Percentiles rank a stretch among this genome's conserved stretches.
phyloP scores from a whole-genome alignment of 1,140 invertebrate genomes.

The Popillia japonica region DNA sequence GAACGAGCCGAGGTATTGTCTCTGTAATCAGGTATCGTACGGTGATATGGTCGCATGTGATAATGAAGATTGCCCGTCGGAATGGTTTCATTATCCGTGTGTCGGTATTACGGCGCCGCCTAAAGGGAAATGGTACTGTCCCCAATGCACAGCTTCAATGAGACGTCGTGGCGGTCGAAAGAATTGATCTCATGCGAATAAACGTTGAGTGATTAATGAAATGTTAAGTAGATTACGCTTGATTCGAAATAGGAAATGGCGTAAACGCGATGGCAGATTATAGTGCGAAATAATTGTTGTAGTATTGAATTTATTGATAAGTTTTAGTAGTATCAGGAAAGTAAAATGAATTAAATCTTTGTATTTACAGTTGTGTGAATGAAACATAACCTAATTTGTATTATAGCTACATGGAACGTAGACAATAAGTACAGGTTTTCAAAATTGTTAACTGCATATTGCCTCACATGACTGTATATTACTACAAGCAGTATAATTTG shows the following conservation, averaged over 20 bases:
- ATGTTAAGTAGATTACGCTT: no score
- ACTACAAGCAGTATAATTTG: neutral
- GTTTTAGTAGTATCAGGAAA: no score
- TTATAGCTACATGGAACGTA: neutral
- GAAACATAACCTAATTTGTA: no score
- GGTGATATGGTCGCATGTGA: conserved; percentile 99
- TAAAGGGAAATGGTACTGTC: conserved; percentile 99
- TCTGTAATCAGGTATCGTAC: conserved; percentile 98
- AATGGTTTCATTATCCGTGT: conserved; percentile 99
- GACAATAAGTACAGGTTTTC: neutral
- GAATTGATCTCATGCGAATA: conserved; percentile 47
- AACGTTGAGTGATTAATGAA: neutral
- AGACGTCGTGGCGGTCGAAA: conserved; percentile 81
- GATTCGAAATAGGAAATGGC: no score
- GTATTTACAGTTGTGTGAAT: no score
- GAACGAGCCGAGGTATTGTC: conserved; percentile 95
- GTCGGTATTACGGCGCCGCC: conserved; percentile 95
- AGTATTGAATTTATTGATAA: no score
- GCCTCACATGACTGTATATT: neutral
- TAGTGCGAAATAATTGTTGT: no score
- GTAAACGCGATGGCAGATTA: no score
- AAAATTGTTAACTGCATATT: neutral
- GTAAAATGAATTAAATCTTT: no score
- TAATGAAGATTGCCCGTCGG: conserved; percentile 95
- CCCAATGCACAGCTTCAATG: conserved; percentile 92